phyloP scores from a whole-genome alignment of 2,113 vertebrate genomes.

The Sitta europaea region DNA sequence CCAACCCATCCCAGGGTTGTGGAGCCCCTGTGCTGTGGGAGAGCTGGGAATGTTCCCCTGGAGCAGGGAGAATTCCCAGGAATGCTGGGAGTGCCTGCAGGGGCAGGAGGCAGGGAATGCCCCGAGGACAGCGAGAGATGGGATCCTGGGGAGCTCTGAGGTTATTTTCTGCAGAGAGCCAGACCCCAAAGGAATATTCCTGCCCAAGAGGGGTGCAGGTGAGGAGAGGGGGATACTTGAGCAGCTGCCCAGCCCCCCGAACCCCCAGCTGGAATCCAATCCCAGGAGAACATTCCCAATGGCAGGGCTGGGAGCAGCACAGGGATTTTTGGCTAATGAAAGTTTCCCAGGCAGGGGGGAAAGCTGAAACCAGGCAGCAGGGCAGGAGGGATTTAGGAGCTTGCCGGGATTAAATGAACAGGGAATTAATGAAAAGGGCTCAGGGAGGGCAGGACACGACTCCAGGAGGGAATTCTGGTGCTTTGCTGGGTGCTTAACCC shows the following conservation, averaged over 20 bases:
- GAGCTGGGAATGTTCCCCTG: not conserved
- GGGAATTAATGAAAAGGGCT: not conserved
- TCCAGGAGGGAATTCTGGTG: fast-evolving
- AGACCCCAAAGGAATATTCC: not conserved
- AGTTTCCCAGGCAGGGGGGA: not conserved
- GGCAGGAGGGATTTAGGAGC: not conserved
- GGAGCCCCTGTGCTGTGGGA: too few species aligned
- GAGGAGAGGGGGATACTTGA: not conserved
- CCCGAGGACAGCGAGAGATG: not conserved
- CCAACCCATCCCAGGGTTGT: too few species aligned
- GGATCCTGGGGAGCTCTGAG: not conserved
- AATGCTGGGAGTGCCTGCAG: fast-evolving
- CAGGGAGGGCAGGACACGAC: not conserved
- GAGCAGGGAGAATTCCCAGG: not conserved
- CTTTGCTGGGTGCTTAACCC: not conserved
- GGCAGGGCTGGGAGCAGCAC: not conserved
- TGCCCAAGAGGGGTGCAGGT: not conserved
- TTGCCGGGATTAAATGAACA: not conserved
- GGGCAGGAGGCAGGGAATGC: not conserved
- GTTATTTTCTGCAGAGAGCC: not conserved
- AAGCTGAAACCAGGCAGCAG: not conserved
- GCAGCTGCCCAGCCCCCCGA: not conserved
- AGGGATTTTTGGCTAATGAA: too few species aligned
- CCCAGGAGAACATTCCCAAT: not conserved
- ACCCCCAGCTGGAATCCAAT: not conserved